Conservation (phyloP, 2,888 invertebrate species). For the Zygogramma bicolorata region DNA sequence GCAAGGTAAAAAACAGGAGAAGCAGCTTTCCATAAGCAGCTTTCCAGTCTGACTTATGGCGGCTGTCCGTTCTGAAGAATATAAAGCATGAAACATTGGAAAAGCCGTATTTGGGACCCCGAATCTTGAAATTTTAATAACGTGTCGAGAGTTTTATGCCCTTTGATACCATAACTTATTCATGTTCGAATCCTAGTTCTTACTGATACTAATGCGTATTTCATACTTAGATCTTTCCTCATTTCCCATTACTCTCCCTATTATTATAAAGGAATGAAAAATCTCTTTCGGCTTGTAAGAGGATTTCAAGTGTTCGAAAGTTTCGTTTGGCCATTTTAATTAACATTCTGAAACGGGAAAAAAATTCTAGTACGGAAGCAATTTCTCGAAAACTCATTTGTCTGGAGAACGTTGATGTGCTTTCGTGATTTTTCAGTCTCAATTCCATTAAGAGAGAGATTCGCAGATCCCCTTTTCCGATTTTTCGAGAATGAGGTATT, state of each 20-base stretch:
- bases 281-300: background rate
- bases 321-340: background rate
- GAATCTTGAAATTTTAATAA: constrained; percentile 58
- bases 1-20: constrained; percentile 46
- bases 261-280: background rate
- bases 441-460: background rate
- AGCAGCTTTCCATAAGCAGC: constrained; percentile 57
- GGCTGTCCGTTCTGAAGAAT: constrained; percentile 56
- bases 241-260: background rate
- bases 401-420: background rate
- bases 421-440: background rate
- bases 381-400: constrained; percentile 9
- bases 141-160: constrained; percentile 57
- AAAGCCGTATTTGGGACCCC: constrained; percentile 57
- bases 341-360: background rate
- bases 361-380: background rate
- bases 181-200: constrained; percentile 50
- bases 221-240: constrained; percentile 50
- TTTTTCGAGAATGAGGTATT: background rate
- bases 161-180: constrained; percentile 58
- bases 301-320: background rate
- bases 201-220: constrained; percentile 49
- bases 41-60: constrained; percentile 58
- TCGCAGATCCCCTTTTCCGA: background rate
- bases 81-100: constrained; percentile 59